A percentile compares a stretch with the other conserved stretches of the same genome.
Evolutionary conservation across 1,140 invertebrate genomes (phyloP).

Genomic region (Orchestia grillus): DNA sequence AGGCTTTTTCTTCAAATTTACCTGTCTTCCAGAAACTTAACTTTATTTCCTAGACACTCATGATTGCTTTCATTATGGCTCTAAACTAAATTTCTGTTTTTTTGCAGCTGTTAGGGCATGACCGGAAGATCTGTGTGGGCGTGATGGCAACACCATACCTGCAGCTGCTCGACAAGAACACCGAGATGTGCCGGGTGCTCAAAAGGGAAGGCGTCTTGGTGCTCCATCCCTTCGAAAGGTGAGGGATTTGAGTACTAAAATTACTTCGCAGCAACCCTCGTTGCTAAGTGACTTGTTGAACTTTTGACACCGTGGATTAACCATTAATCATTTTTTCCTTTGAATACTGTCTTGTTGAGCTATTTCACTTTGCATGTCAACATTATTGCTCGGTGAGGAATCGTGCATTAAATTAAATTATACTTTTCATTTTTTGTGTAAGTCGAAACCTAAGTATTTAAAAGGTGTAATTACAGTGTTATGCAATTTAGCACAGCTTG

Average conservation of each 20-base stretch:
- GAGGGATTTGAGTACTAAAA: conserved; percentile 40
- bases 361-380: too few relatives aligned
- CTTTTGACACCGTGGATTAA: too few relatives aligned
- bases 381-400: too few relatives aligned
- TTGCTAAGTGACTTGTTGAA: background rate
- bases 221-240: conserved; percentile 61
- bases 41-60: background rate
- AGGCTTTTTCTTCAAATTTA: too few relatives aligned
- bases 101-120: conserved; percentile 34
- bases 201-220: conserved; percentile 61
- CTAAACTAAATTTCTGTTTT: background rate
- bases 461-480: too few relatives aligned
- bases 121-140: conserved; percentile 62
- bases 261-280: conserved; percentile 17
- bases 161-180: conserved; percentile 58
- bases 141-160: conserved; percentile 62
- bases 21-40: too few relatives aligned
- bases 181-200: conserved; percentile 57
- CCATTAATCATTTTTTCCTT: too few relatives aligned
- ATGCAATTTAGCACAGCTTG: too few relatives aligned
- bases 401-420: too few relatives aligned
- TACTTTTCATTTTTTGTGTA: too few relatives aligned
- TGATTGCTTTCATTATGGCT: background rate
- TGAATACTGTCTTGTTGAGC: too few relatives aligned
- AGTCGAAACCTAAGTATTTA: too few relatives aligned